Conservation (phyloP, 2,888 invertebrate species). For the Graphium colonna region DNA sequence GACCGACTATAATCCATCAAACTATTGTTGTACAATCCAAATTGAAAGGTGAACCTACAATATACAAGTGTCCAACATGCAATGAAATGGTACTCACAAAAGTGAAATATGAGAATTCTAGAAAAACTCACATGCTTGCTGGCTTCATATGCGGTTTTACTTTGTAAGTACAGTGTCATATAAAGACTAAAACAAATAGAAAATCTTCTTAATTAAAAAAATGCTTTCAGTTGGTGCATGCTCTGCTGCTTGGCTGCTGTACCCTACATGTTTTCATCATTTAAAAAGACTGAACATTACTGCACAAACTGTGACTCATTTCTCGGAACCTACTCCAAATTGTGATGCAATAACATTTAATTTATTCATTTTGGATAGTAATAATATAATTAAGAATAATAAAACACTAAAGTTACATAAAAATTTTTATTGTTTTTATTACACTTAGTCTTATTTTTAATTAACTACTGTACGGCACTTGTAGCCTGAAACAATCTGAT, state of each 20-base stretch:
- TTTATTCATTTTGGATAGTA: no score
- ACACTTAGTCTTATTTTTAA: no score
- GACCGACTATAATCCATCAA: constrained; percentile 43
- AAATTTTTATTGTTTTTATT: neutral
- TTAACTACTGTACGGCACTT: constrained; percentile 74
- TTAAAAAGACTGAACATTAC: constrained; percentile 61
- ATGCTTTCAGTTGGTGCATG: constrained; percentile 65
- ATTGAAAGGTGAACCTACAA: constrained; percentile 48
- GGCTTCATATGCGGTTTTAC: constrained; percentile 68
- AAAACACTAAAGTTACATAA: neutral
- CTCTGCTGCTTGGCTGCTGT: constrained; percentile 64
- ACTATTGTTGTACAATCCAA: constrained; percentile 51
- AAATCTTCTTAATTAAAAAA: no score
- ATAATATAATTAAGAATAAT: neutral
- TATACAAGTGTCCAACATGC: constrained; percentile 56
- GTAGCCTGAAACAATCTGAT: constrained; percentile 91
- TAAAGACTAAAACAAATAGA: neutral
- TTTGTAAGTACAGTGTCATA: constrained; percentile 47
- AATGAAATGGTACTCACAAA: constrained; percentile 52
- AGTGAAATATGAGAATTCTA: constrained; percentile 58
- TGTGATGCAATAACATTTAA: constrained; percentile 27
- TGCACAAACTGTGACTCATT: constrained; percentile 61
- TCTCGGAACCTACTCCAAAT: constrained; percentile 56
- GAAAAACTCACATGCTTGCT: constrained; percentile 64
- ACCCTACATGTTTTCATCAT: constrained; percentile 56